Conservation (phyloP, 2,888 invertebrate genomes). For the Dolichopus griseipennis region DNA sequence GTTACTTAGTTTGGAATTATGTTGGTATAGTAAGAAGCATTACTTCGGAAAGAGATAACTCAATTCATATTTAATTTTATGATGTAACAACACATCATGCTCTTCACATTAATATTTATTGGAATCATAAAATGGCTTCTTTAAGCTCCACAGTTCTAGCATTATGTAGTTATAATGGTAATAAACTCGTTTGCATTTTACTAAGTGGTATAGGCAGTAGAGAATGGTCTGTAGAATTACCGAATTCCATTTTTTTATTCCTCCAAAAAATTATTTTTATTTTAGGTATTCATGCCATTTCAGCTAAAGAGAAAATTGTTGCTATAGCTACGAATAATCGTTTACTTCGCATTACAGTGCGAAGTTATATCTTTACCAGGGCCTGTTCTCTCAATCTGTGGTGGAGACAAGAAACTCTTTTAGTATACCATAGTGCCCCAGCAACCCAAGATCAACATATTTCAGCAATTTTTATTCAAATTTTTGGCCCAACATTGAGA, state of each 20-base stretch:
- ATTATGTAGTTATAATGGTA: slow-evolving; percentile 60
- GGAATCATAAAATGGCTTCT: slow-evolving; percentile 79
- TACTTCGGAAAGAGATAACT: slow-evolving; percentile 61
- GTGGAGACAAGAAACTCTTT: slow-evolving; percentile 52
- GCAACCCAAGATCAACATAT: slow-evolving; percentile 50
- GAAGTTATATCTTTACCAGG: slow-evolving; percentile 64
- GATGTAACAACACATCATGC: slow-evolving; percentile 82
- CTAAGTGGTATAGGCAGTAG: slow-evolving; percentile 63
- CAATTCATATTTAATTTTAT: slow-evolving; percentile 92
- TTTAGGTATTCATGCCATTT: slow-evolving; percentile 59
- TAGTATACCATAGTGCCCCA: slow-evolving; percentile 57
- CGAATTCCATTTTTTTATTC: slow-evolving; percentile 41
- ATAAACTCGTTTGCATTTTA: slow-evolving; percentile 66
- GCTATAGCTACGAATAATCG: slow-evolving; percentile 69
- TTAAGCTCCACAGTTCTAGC: slow-evolving; percentile 72
- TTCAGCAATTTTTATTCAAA: slow-evolving; percentile 47
- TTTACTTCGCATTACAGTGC: slow-evolving; percentile 71
- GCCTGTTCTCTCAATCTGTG: slow-evolving; percentile 59
- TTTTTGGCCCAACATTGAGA: slow-evolving; percentile 43
- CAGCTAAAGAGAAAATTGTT: slow-evolving; percentile 63
- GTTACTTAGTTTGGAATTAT: slow-evolving; percentile 80
- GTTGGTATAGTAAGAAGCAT: slow-evolving; percentile 76
- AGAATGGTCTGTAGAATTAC: slow-evolving; percentile 76
- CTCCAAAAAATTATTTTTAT: slow-evolving; percentile 56
- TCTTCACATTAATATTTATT: slow-evolving; percentile 78